Conservation (phyloP, 1,140 invertebrate species). For the Eupristina koningsbergeri region DNA sequence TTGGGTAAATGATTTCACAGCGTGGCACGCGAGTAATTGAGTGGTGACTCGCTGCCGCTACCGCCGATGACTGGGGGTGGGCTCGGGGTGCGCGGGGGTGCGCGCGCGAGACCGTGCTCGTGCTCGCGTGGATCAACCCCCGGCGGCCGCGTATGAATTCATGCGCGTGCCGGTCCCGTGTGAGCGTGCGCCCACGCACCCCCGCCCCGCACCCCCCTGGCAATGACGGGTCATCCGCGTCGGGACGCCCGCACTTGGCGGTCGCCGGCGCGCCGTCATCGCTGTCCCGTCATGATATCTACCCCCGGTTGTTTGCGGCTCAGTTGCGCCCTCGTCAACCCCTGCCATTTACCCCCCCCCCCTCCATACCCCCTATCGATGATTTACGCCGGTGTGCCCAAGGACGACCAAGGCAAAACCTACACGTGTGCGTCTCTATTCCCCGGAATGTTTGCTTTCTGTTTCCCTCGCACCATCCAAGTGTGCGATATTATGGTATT, state of each 20-base stretch:
- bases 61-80: conserved; percentile 66
- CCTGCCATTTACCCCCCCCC: no score
- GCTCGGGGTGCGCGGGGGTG: conserved; percentile 18
- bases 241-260: conserved; percentile 61
- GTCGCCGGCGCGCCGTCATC: conserved; percentile 51
- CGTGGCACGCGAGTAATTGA: conserved; percentile 73
- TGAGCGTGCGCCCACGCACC: conserved; percentile 68
- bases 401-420: not conserved
- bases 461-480: no score
- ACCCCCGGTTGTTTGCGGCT: conserved; percentile 20
- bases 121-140: not conserved
- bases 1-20: conserved; percentile 75
- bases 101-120: no score
- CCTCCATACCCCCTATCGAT: conserved; percentile 58
- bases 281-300: conserved; percentile 38
- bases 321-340: not conserved
- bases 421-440: not conserved
- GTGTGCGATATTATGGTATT: not conserved
- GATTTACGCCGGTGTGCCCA: not conserved
- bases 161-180: conserved; percentile 50
- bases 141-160: conserved; percentile 26
- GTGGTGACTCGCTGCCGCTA: conserved; percentile 62
- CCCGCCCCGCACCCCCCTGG: conserved; percentile 66
- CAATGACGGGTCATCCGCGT: conserved; percentile 74
- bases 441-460: no score